Evolutionary conservation across 2,113 vertebrate genomes (phyloP), one percentile per base, ranked within the genome.

Genomic region (Pangasianodon hypophthalmus): DNA sequence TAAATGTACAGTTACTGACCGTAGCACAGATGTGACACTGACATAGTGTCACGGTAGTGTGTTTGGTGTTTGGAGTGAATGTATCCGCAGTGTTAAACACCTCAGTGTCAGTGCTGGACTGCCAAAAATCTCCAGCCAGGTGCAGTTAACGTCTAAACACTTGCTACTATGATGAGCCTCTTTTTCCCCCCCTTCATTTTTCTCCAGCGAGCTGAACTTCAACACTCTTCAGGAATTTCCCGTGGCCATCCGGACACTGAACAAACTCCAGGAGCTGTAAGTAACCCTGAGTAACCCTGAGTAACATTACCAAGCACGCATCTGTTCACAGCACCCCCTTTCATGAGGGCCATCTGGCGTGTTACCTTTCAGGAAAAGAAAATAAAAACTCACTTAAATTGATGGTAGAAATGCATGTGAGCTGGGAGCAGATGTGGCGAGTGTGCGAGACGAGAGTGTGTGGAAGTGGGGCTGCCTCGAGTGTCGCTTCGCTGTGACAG

Each of bases 221-320:
- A 99, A 99, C 18, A 95, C 97, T 92, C 95, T 99, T 91, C 95
- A 95, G 94, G 97, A 99, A 95, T 99, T 99, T 92, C 98, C 98
- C 0, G 91, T 96, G 92, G 97, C 98, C 87, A 97, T 99, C 94
- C 96, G 96, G 93, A 98, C 97, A 0, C 96, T 99, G 91, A 96
- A 96, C 89, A 96, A 97, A 91, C 98, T 99, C 93, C 98, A 98
- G 95, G 98, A 99, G 95, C 96, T 99, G 98, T 99, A 94, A 98
- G 98, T 95, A 73, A 91, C 80, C 79, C 64, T 83, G 81, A 91
- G 85, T 89, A 87, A 91, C 80, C 64, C 88, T 13, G 37, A 84
- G 80, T 77, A 75, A 83, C 80, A 64, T 69, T 87, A 77, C 90
- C 90, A 84, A 48, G 82, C 85, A 88, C 90, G 87, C 91, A 92